Conservation (phyloP, 2,888 invertebrate genomes). For the Cremastinae sp. region DNA sequence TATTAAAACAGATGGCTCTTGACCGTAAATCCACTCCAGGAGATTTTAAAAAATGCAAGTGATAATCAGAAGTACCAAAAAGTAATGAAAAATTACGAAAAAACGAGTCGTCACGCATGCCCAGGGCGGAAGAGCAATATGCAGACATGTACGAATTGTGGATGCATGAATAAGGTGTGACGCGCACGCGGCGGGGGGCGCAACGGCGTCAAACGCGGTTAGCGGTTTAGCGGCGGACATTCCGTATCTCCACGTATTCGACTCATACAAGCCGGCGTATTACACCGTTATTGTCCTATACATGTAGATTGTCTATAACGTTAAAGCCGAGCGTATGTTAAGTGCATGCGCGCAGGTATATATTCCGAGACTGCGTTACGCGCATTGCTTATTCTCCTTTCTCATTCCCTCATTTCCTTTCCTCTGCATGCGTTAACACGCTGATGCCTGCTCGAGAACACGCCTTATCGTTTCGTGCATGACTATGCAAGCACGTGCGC, state of each 20-base stretch:
- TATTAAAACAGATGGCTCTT: too few relatives aligned
- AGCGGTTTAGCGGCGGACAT: slow-evolving; percentile 60
- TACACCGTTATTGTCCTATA: slow-evolving; percentile 51
- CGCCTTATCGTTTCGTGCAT: slow-evolving; percentile 43
- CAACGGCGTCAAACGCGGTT: slow-evolving; percentile 61
- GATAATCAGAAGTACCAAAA: too few relatives aligned
- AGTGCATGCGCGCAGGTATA: slow-evolving; percentile 27
- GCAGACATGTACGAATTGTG: too few relatives aligned
- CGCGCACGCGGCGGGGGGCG: slow-evolving; percentile 45
- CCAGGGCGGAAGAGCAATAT: too few relatives aligned
- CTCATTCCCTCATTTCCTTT: slow-evolving; percentile 47
- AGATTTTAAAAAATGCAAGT: too few relatives aligned
- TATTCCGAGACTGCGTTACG: slow-evolving; percentile 20
- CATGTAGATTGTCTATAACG: too few relatives aligned
- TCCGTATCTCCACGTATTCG: slow-evolving; percentile 43
- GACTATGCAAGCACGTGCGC: slow-evolving; percentile 27
- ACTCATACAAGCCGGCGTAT: slow-evolving; percentile 41
- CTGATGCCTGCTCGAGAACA: slow-evolving; percentile 22
- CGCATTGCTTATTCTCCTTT: slow-evolving; percentile 27
- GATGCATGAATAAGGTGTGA: too few relatives aligned
- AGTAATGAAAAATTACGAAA: too few relatives aligned
- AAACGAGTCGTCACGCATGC: too few relatives aligned
- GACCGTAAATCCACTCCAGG: too few relatives aligned
- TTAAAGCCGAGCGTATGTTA: too few relatives aligned
- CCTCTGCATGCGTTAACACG: slow-evolving; percentile 50